These are phyloP conservation scores for Scomber japonicus DNA, from an alignment of 2,113 vertebrate genomes.

Conservation along the genomic window DNA sequence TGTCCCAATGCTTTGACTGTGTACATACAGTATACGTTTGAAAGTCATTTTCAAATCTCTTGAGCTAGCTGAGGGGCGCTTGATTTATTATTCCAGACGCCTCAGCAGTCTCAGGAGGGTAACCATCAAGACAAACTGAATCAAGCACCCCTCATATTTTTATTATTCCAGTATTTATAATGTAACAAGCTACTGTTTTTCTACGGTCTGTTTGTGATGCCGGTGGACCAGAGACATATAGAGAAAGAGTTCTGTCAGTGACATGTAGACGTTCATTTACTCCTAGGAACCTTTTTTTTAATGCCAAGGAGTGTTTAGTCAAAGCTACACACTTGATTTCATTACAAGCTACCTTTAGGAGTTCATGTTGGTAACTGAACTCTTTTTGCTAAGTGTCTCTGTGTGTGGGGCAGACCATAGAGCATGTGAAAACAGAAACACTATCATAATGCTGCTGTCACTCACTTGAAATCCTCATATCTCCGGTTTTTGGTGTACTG, in stretches of 20 bases:
- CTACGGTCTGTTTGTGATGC: conserved; percentile 66
- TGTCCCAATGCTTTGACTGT: conserved; percentile 64
- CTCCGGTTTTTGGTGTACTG: conserved; percentile 20
- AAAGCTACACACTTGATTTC: conserved; percentile 4
- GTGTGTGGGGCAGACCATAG: conserved; percentile 58
- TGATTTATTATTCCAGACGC: conserved; percentile 39
- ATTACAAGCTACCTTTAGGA: neutral
- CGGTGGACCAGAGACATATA: conserved; percentile 42
- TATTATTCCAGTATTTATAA: conserved; percentile 69
- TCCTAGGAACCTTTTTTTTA: conserved; percentile 1
- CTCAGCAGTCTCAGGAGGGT: conserved; percentile 30
- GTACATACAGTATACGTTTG: conserved; percentile 61
- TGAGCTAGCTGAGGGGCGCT: conserved; percentile 46
- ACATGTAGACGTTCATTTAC: neutral
- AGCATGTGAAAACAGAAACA: conserved; percentile 77
- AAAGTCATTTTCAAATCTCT: conserved; percentile 51
- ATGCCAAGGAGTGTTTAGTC: conserved; percentile 55
- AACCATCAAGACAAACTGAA: conserved; percentile 25
- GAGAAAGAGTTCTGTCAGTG: conserved; percentile 29
- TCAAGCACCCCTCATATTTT: conserved; percentile 62
- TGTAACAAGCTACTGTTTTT: conserved; percentile 69
- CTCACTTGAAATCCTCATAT: conserved; percentile 65
- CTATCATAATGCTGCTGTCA: conserved; percentile 67
- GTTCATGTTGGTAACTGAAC: neutral
- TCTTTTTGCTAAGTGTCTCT: conserved; percentile 30